Evolutionary conservation across 2,888 invertebrate species (phyloP), one percentile per base, ranked within the genome.

Genomic region (Tetragonula carbonaria): DNA sequence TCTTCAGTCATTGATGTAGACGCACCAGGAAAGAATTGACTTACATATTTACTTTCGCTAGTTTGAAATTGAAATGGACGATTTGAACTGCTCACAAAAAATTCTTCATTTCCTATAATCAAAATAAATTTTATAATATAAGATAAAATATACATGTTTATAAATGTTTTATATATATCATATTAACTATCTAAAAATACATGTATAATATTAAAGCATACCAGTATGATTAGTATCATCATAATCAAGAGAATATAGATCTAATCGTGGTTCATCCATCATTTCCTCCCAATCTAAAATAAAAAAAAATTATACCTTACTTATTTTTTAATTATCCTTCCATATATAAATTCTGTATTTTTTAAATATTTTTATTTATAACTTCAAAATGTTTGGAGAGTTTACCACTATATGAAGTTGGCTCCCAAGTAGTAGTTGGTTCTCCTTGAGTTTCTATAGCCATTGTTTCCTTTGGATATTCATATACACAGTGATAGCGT

Each of bases 401-500:
- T 4, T 73, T 90, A 95, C 95, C 95, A 89, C 94, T 93, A 86
- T 94, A 95, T 65, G 92, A 91, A 50, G 93, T 93, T 65, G 92
- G 92, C 72, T 93, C 91, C 92, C 92, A 93, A 73, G 87, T 87
- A 28, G 83, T 92, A 21, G 92, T 90, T 18, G 92, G 84, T 78
- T 91, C 91, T 74, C 91, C 90, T 82, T 92, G 92, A 81, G 89
- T 92, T 82, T 93, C 91, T 77, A 94, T 90, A 50, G 94, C 96
- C 87, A 95, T 92, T 62, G 95, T 96, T 94, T 97, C 97, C 90
- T 97, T 96, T 72, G 97, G 97, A 95, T 98, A 97, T 94, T 97
- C 97, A 94, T 97, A 98, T 84, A 97, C 97, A 93, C 97, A 97
- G 95, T 97, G 97, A 95, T 97, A 97, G 93, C 97, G 97, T 95